Conservation (phyloP, 1,140 invertebrate species). For the Rhizoglyphus robini region DNA sequence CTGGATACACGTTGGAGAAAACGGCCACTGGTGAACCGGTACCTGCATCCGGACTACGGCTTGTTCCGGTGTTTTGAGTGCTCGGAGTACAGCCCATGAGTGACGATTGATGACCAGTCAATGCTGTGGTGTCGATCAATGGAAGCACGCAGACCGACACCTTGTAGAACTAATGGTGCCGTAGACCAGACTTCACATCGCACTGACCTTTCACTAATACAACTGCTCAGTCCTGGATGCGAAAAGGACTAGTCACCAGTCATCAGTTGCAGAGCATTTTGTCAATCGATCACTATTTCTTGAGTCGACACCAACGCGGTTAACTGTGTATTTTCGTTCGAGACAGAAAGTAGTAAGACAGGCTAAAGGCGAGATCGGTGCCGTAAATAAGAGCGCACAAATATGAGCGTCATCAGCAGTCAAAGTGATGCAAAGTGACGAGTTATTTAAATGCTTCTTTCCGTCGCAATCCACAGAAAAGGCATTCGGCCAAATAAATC, state of each 20-base stretch:
- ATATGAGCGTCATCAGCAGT: not conserved
- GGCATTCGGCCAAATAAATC: constrained; percentile 12
- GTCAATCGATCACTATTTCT: too few relatives aligned
- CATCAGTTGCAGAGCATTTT: too few relatives aligned
- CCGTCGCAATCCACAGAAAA: not conserved
- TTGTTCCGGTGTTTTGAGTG: not conserved
- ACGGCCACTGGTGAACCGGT: not conserved
- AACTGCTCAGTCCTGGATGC: too few relatives aligned
- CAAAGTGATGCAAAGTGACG: not conserved
- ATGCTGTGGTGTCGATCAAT: too few relatives aligned
- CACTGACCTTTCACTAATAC: too few relatives aligned
- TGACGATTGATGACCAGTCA: constrained; percentile 1
- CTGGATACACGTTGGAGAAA: not conserved
- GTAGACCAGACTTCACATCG: too few relatives aligned
- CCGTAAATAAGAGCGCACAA: not conserved
- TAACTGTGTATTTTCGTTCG: too few relatives aligned
- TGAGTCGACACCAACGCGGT: too few relatives aligned
- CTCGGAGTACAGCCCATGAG: constrained; percentile 13
- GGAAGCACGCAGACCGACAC: too few relatives aligned
- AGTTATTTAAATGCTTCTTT: not conserved
- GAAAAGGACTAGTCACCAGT: too few relatives aligned
- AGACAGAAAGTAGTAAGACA: too few relatives aligned
- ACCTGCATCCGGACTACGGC: not conserved
- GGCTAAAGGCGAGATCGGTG: not conserved
- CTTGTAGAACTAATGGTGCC: too few relatives aligned